Evolutionary conservation across 1,140 invertebrate species (phyloP).

Genomic region (Agrilus planipennis): DNA sequence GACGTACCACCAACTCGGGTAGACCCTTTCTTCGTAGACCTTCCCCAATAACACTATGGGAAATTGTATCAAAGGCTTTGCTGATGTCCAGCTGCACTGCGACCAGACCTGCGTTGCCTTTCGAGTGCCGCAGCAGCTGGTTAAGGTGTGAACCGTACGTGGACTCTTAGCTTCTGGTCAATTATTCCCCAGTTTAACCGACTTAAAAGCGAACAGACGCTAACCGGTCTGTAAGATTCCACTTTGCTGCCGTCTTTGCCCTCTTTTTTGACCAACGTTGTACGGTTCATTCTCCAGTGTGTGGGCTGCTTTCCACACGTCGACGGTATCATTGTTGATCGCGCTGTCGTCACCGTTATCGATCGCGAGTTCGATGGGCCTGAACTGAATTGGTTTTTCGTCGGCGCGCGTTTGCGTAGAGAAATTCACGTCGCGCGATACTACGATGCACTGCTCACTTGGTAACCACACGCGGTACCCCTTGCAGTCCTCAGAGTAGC

Average conservation of each 20-base stretch:
- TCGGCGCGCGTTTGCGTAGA: too few relatives aligned
- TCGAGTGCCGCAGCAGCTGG: slow-evolving; percentile 9
- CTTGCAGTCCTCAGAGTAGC: too few relatives aligned
- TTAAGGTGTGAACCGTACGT: slow-evolving; percentile 8
- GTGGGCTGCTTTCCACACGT: too few relatives aligned
- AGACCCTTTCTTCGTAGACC: slow-evolving; percentile 7
- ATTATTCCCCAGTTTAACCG: slow-evolving; percentile 19
- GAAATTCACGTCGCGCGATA: too few relatives aligned
- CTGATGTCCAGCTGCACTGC: slow-evolving; percentile 16
- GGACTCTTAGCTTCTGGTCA: slow-evolving; percentile 12
- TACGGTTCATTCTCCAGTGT: too few relatives aligned
- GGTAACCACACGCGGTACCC: too few relatives aligned
- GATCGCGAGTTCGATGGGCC: too few relatives aligned
- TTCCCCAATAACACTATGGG: slow-evolving; percentile 10
- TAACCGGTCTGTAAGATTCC: slow-evolving; percentile 7
- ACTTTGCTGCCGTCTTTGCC: slow-evolving; percentile 5
- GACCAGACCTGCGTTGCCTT: slow-evolving; percentile 3
- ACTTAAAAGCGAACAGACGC: slow-evolving; percentile 12
- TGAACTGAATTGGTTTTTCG: too few relatives aligned
- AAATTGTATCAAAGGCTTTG: slow-evolving; percentile 9
- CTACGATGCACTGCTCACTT: too few relatives aligned
- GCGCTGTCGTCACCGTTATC: too few relatives aligned
- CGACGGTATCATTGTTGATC: too few relatives aligned
- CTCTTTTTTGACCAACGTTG: too few relatives aligned
- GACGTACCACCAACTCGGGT: slow-evolving; percentile 8